These are phyloP conservation scores for Lepilemur septentrionalis DNA, from an alignment of 2,797 vertebrate genomes.

Conservation along the genomic window DNA sequence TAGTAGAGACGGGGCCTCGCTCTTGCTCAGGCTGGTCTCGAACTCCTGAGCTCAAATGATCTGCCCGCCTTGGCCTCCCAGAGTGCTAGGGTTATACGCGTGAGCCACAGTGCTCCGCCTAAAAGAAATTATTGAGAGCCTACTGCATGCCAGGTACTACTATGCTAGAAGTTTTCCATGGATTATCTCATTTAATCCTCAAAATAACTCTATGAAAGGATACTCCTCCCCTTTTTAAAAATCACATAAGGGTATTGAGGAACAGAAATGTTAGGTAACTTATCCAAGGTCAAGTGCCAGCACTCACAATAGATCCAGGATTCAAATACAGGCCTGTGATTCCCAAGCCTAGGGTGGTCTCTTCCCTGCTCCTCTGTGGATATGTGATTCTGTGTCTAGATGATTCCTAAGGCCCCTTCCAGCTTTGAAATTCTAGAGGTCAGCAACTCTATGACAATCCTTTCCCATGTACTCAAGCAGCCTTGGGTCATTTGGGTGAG, in stretches of 20 bases:
- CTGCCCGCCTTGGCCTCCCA: too few species aligned
- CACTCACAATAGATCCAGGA: background rate
- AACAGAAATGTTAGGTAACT: slow-evolving; percentile 47
- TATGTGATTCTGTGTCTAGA: background rate
- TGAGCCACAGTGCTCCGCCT: background rate
- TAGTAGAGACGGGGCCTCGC: too few species aligned
- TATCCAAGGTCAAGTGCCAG: slow-evolving; percentile 12
- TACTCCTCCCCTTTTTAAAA: background rate
- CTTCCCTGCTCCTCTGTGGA: background rate
- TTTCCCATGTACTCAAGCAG: background rate
- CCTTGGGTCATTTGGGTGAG: background rate
- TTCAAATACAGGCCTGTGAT: background rate
- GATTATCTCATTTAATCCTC: slow-evolving; percentile 63
- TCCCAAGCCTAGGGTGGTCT: background rate
- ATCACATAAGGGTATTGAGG: background rate
- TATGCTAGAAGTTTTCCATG: slow-evolving; percentile 41
- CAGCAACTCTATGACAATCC: background rate
- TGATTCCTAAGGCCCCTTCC: slow-evolving; percentile 31
- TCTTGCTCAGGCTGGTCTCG: too few species aligned
- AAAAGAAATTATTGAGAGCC: slow-evolving; percentile 35
- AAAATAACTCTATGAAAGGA: slow-evolving; percentile 3
- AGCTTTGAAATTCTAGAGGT: slow-evolving; percentile 12
- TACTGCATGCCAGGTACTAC: background rate
- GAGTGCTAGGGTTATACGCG: too few species aligned
- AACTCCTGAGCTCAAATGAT: too few species aligned